phyloP scores from a whole-genome alignment of 2,113 vertebrate species.

The Sigmodon hispidus region DNA sequence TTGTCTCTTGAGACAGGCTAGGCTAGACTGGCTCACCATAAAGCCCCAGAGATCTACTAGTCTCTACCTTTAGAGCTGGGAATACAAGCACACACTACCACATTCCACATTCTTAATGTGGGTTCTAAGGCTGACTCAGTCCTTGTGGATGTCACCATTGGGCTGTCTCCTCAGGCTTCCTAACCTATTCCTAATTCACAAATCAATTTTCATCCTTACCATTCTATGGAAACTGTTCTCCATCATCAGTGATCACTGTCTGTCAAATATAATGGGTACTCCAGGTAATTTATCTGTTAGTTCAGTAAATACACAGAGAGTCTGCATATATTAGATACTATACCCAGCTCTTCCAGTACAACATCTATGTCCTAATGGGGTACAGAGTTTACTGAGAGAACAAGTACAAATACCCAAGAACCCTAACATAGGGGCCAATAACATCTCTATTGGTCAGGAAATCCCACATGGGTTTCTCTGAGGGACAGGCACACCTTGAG shows the following conservation, averaged over 20 bases:
- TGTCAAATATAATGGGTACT: conserved; percentile 1
- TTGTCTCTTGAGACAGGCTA: neutral
- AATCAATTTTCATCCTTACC: neutral
- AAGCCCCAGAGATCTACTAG: neutral
- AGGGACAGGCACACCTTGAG: neutral
- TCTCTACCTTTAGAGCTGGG: neutral
- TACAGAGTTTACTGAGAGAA: conserved; percentile 17
- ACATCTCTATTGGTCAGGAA: neutral
- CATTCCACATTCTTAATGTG: neutral
- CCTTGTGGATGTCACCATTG: neutral
- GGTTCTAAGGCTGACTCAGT: neutral
- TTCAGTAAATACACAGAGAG: neutral
- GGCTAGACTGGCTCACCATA: neutral
- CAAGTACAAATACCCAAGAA: neutral
- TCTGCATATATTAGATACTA: conserved; percentile 1
- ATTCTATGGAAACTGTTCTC: neutral
- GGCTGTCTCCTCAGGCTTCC: neutral
- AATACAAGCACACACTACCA: neutral
- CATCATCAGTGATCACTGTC: neutral
- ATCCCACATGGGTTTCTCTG: neutral
- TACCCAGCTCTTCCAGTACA: neutral
- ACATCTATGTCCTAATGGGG: neutral
- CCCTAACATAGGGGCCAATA: neutral
- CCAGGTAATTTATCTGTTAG: neutral
- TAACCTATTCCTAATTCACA: neutral